A percentile compares a stretch with the other conserved stretches of the same genome.
Conservation (phyloP, 2,888 invertebrate species). For the Suillia variegata region DNA sequence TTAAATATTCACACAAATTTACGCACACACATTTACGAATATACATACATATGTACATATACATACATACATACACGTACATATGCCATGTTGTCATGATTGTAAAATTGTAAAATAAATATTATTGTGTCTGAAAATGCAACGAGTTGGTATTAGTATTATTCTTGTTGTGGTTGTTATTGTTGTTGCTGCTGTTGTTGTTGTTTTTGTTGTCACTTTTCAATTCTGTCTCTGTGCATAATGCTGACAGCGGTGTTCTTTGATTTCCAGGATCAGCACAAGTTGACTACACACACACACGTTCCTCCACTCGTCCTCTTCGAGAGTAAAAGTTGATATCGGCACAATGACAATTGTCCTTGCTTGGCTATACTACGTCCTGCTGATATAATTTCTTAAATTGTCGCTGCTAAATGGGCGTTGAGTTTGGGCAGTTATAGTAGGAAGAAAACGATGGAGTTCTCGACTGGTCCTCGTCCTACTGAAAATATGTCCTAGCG, state of each 20-base stretch:
- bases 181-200: not conserved
- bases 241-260: not conserved
- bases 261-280: not conserved
- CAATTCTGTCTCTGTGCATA: not conserved
- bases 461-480: too few relatives aligned
- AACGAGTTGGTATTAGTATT: not conserved
- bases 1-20: not conserved
- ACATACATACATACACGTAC: not conserved
- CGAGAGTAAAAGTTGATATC: not conserved
- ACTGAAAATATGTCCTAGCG: too few relatives aligned
- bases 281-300: not conserved
- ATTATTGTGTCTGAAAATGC: not conserved
- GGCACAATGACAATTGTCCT: too few relatives aligned
- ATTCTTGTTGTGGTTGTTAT: not conserved
- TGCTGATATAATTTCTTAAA: conserved; percentile 3
- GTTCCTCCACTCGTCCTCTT: too few relatives aligned
- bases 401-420: too few relatives aligned
- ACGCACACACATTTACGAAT: not conserved
- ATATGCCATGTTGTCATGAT: not conserved
- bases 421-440: too few relatives aligned
- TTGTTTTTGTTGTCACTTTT: not conserved
- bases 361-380: too few relatives aligned
- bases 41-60: not conserved
- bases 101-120: conserved; percentile 4
- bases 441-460: too few relatives aligned